Base-by-base conservation (phyloP, 2,888 invertebrate species). In the Plagodis pulveraria region DNA sequence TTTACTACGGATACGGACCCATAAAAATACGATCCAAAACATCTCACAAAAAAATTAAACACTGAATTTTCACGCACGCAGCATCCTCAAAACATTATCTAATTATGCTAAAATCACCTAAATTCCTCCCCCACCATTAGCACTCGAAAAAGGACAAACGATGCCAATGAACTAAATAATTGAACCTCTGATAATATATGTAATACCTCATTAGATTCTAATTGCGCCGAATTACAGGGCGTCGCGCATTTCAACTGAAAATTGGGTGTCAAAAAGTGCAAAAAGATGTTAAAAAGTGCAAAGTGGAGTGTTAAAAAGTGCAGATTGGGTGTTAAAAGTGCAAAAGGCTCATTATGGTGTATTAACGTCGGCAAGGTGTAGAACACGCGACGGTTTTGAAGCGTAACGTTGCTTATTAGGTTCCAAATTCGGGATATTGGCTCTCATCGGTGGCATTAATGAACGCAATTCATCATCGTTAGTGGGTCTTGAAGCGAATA, bases 221-320 rank as follows among this genome's bases (percentile, higher is more conserved):
- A 88, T 87, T 81, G 74, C 63, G 73, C 72, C 48, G 78, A 86
- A 89, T 90, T 86, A 87, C 78, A 82, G 84, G 80, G 80, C 72
- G 63, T 71, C 50, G 65, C 67, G 75, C 73, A 72, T 70, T 71
- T 8, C 70, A 86, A 83, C 85, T 84, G 82, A 87, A 87, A 85
- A 90, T 89, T 87, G 81, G 81, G 89, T 89, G 89, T 83, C 86
- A 82, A 84, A 84, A 66, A 49, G 53, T 49, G 32, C 45, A 43
- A 57, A 40, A 59, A 32, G 45, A 42, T 47, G 42, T 48, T 41
- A 34, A 41, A 41, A 43, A 36, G 41, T 12, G 45, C 10, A 10
- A 57, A 58, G 50, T 54, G 50, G 54, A 54, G 60, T 63, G 63
- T 58, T 62, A 56, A 66, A 57, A 61, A 45, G 64, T 66, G 63